phyloP scores from a whole-genome alignment of 2,888 invertebrate species.

The Gari tellinella region DNA sequence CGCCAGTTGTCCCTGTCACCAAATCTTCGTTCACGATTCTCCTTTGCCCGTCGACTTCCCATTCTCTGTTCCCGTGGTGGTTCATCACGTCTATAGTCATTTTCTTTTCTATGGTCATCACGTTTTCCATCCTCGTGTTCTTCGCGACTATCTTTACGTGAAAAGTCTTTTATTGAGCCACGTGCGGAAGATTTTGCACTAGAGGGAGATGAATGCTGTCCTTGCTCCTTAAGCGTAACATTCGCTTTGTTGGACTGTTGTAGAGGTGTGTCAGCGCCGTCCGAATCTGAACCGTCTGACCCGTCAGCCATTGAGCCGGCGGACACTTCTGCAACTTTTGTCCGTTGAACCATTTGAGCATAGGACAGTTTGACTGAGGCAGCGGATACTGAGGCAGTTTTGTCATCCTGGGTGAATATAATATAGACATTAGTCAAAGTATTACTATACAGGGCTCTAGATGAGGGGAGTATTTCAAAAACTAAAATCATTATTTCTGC shows the following conservation, averaged over 20 bases:
- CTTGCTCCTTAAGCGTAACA: slow-evolving; percentile 44
- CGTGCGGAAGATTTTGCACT: slow-evolving; percentile 11
- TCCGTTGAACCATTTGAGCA: slow-evolving; percentile 78
- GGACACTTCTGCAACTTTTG: slow-evolving; percentile 56
- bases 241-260: slow-evolving; percentile 43
- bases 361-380: slow-evolving; percentile 73
- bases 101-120: slow-evolving; percentile 39
- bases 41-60: slow-evolving; percentile 42
- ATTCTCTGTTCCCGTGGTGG: slow-evolving; percentile 56
- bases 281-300: slow-evolving; percentile 46
- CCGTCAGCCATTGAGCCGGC: slow-evolving; percentile 41
- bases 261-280: slow-evolving; percentile 29
- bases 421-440: too few species aligned
- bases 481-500: too few species aligned
- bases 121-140: slow-evolving; percentile 16
- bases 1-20: slow-evolving; percentile 19
- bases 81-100: slow-evolving; percentile 45
- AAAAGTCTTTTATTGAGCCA: slow-evolving; percentile 39
- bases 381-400: slow-evolving; percentile 42
- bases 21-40: slow-evolving; percentile 51
- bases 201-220: slow-evolving; percentile 29
- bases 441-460: too few species aligned
- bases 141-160: slow-evolving; percentile 52
- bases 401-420: slow-evolving; percentile 58
- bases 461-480: too few species aligned